Evolutionary conservation across 2,888 invertebrate species (phyloP), one percentile per base, ranked within the genome.

Genomic region (Ectobius pallidus): DNA sequence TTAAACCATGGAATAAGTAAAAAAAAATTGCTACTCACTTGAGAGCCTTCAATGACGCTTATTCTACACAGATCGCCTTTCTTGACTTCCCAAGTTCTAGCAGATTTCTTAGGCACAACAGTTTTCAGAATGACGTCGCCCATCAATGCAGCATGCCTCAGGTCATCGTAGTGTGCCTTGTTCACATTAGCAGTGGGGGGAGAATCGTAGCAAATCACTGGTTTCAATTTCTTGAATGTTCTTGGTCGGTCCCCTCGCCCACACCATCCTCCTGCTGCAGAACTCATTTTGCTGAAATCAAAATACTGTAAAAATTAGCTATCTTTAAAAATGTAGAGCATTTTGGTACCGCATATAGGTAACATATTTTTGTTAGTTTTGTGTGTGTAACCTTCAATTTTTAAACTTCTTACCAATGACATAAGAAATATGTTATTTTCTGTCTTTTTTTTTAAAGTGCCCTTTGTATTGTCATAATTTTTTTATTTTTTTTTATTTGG

Each of bases 31-130:
- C n/a, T n/a, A n/a, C n/a, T n/a, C 69, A 77, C 84, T 77, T 85
- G 85, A 0, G 85, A 80, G 4, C 84, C 85, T 72, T 83, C 82
- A n/a, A 80, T 77, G 0, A 85, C 78, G 0, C 82, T 81, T 3
- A 85, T 78, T 16, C 85, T 82, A 73, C 85, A 85, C 0, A 85
- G 78, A 74, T 85, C 85, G 7, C 83, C 84, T 34, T 77, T 73
- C 67, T 80, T 79, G 80, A 85, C 79, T 16, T 80, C 81, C 84
- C 84, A 85, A 9, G 84, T 83, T 76, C 80, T 75, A 0, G 84
- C 85, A 58, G 81, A 78, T 61, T 81, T 80, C 75, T 83, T 83
- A 1, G 83, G 83, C 14, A 84, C 81, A 0, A 82, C 73, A 16
- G 80, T 11, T 0, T 80, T 76, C 16, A 58, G 70, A 7, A 72